These are phyloP conservation scores for Cydia strobilella DNA, from an alignment of 1,140 invertebrate genomes.

Conservation along the genomic window DNA sequence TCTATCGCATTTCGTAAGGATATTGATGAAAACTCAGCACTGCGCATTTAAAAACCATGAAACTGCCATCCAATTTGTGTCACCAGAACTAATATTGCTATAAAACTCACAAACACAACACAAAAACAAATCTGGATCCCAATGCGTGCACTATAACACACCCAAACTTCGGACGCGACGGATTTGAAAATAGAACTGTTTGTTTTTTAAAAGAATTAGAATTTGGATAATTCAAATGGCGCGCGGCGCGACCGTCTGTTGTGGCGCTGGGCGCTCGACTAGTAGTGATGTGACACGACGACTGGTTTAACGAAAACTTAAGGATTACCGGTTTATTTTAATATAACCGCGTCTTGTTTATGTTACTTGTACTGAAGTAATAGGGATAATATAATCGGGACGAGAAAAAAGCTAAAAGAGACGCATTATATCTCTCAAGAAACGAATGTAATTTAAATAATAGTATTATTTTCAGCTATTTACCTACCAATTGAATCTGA, in stretches of 20 bases:
- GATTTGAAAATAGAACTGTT: conserved; percentile 15
- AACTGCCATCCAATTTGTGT: conserved; percentile 40
- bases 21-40: conserved; percentile 15
- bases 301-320: not conserved
- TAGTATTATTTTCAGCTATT: no score
- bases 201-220: conserved; percentile 11
- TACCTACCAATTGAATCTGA: no score
- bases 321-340: not conserved
- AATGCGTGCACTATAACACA: not conserved
- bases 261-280: conserved; percentile 32
- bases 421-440: no score
- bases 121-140: conserved; percentile 23
- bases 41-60: conserved; percentile 36
- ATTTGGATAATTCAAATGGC: conserved; percentile 30
- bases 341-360: not conserved
- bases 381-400: not conserved
- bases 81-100: conserved; percentile 44
- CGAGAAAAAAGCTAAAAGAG: no score
- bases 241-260: conserved; percentile 28
- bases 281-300: conserved; percentile 36
- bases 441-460: no score
- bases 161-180: conserved; percentile 14
- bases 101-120: conserved; percentile 36
- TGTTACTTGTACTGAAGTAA: conserved; percentile 1
- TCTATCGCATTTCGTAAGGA: conserved; percentile 15